Evolutionary conservation across 2,888 invertebrate genomes (phyloP).

Genomic region (Arrhopalites spinosus): DNA sequence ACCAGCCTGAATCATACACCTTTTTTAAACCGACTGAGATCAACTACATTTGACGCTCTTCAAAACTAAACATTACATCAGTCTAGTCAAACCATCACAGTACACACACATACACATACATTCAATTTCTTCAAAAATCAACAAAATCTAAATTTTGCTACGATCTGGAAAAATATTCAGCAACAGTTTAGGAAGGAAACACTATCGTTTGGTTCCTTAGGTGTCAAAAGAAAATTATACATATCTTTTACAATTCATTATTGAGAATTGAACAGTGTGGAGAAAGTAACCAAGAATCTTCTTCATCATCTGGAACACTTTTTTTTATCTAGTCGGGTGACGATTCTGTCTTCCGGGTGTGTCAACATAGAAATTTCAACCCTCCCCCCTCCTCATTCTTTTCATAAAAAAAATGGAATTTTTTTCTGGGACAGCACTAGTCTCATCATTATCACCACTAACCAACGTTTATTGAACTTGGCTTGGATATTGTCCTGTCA

Average conservation of each 20-base stretch:
- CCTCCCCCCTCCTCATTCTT: neutral
- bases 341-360: slow-evolving; percentile 30
- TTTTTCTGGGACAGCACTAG: neutral
- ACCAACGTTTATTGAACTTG: slow-evolving; percentile 56
- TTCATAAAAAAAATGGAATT: neutral
- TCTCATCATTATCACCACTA: neutral
- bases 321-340: too few species aligned
- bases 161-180: too few species aligned
- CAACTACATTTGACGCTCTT: too few species aligned
- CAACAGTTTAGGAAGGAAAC: too few species aligned
- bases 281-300: neutral
- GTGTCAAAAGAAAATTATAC: too few species aligned
- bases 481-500: slow-evolving; percentile 97
- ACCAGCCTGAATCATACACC: slow-evolving; percentile 6
- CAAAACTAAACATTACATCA: neutral
- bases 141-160: too few species aligned
- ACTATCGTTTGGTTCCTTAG: too few species aligned
- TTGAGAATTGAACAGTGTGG: neutral
- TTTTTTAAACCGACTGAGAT: neutral
- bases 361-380: slow-evolving; percentile 12
- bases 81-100: neutral
- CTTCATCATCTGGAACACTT: neutral
- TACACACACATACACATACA: neutral
- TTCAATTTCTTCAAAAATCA: neutral
- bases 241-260: neutral